Evolutionary conservation across 1,140 invertebrate genomes (phyloP).

Genomic region (Philopotamus ludificatus): DNA sequence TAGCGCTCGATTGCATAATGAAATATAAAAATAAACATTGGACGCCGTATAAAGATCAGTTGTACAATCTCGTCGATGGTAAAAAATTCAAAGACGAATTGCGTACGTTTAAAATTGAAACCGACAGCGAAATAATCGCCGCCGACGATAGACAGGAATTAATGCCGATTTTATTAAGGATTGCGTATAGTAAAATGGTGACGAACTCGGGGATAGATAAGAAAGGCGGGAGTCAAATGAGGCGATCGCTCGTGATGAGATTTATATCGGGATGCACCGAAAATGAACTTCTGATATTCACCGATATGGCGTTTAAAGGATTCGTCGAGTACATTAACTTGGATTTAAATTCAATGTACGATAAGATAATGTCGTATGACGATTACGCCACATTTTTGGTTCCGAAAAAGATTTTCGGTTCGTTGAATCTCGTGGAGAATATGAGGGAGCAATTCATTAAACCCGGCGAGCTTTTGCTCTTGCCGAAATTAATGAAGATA

Average conservation of each 20-base stretch:
- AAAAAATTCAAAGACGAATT: constrained; percentile 85
- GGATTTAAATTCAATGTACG: constrained; percentile 50
- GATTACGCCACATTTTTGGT: constrained; percentile 61
- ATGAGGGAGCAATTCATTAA: constrained; percentile 85
- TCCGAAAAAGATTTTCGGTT: constrained; percentile 72
- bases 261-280: constrained; percentile 81
- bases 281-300: constrained; percentile 75
- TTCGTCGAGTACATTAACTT: constrained; percentile 66
- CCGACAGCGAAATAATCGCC: constrained; percentile 65
- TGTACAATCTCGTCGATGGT: constrained; percentile 79
- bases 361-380: constrained; percentile 53
- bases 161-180: constrained; percentile 79
- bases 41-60: constrained; percentile 72
- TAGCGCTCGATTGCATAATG: constrained; percentile 80
- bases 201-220: constrained; percentile 75
- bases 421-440: constrained; percentile 74
- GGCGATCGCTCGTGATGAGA: constrained; percentile 75
- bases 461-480: constrained; percentile 63
- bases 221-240: constrained; percentile 62
- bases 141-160: constrained; percentile 72
- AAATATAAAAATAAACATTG: constrained; percentile 77
- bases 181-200: constrained; percentile 88
- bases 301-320: constrained; percentile 79
- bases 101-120: constrained; percentile 73
- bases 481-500: constrained; percentile 71